These are phyloP conservation scores for Ibycter americanus DNA, from an alignment of 2,797 vertebrate genomes.

Conservation along the genomic window DNA sequence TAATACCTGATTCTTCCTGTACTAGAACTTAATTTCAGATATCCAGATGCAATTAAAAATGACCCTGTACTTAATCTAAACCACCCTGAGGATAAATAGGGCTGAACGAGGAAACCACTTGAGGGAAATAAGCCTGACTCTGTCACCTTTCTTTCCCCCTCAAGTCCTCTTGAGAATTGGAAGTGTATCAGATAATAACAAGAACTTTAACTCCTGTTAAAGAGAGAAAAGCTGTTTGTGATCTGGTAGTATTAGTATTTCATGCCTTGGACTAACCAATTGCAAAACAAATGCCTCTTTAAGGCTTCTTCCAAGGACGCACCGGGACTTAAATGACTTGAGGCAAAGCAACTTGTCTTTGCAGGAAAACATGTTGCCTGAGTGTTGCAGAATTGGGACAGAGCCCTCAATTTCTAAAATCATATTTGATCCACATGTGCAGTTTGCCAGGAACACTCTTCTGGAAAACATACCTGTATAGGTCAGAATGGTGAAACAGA, in stretches of 20 bases:
- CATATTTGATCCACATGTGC: background rate
- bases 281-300: background rate
- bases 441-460: background rate
- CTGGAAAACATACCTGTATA: background rate
- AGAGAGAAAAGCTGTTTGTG: background rate
- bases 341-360: background rate
- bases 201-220: background rate
- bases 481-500: background rate
- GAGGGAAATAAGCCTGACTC: background rate
- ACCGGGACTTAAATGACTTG: background rate
- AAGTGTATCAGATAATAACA: background rate
- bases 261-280: background rate
- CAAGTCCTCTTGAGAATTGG: background rate
- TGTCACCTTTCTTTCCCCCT: background rate
- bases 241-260: background rate
- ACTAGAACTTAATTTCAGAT: slow-evolving; percentile 7
- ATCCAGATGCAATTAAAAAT: slow-evolving; percentile 26
- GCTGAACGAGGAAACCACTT: background rate
- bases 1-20: background rate
- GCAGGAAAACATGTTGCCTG: background rate
- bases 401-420: background rate
- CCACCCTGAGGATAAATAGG: background rate
- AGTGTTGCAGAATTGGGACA: background rate
- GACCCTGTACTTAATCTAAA: background rate
- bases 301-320: background rate